phyloP scores from a whole-genome alignment of 2,113 vertebrate genomes.

The Canis aureus region DNA sequence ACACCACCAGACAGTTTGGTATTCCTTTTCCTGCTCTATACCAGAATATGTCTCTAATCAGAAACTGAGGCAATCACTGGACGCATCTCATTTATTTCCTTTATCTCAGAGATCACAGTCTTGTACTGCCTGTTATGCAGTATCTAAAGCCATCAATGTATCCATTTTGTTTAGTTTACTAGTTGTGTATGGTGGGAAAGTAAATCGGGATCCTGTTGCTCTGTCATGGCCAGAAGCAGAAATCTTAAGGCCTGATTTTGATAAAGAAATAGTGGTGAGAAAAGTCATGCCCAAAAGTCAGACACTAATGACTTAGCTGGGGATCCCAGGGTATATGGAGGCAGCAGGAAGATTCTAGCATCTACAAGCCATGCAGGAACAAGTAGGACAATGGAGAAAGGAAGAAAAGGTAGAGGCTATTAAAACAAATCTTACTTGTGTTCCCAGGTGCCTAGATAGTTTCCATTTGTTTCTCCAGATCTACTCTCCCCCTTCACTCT shows the following conservation, averaged over 20 bases:
- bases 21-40: neutral
- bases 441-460: neutral
- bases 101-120: neutral
- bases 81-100: neutral
- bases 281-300: neutral
- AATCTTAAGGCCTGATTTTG: slow-evolving; percentile 3
- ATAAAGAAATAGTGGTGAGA: neutral
- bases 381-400: neutral
- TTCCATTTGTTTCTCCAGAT: neutral
- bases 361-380: neutral
- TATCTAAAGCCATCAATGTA: neutral
- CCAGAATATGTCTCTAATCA: neutral
- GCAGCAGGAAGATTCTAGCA: neutral
- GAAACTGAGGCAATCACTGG: neutral
- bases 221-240: neutral
- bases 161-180: neutral
- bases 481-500: neutral
- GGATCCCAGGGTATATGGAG: neutral
- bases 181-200: neutral
- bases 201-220: slow-evolving; percentile 8
- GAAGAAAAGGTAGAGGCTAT: neutral
- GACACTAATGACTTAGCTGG: neutral
- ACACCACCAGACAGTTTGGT: neutral
- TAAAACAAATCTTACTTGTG: neutral
- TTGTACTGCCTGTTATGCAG: neutral